These are phyloP conservation scores for Sinosuthora webbiana DNA, from an alignment of 2,113 vertebrate species.

Conservation along the genomic window DNA sequence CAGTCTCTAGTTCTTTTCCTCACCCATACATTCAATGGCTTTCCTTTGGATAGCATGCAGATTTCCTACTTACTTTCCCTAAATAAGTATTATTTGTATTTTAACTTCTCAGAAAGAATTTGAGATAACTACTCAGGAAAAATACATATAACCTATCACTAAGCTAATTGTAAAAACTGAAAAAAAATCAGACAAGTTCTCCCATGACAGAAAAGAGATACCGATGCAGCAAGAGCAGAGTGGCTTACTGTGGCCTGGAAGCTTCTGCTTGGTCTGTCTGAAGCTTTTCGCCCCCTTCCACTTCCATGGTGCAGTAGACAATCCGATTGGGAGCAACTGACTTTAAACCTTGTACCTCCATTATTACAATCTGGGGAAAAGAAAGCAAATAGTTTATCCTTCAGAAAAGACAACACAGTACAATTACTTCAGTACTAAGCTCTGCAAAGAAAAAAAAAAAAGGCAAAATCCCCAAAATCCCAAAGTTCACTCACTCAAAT, in stretches of 20 bases:
- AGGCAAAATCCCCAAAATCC: not conserved
- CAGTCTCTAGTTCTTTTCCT: not conserved
- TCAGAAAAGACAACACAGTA: not conserved
- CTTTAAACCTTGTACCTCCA: slow-evolving; percentile 93
- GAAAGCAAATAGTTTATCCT: not conserved
- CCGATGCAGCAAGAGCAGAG: not conserved
- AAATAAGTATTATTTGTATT: not conserved
- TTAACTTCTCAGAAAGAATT: not conserved
- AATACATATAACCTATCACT: not conserved
- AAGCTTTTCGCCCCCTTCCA: slow-evolving; percentile 95
- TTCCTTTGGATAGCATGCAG: not conserved
- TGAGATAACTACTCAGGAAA: not conserved
- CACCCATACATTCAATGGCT: not conserved
- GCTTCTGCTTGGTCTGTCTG: slow-evolving; percentile 98
- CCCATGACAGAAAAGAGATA: not conserved
- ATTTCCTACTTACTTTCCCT: not conserved
- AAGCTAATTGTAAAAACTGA: not conserved
- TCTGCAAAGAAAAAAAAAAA: fast-evolving
- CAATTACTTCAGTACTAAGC: not conserved
- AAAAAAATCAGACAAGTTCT: not conserved
- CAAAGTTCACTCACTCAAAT: not conserved
- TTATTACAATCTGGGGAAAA: slow-evolving; percentile 87
- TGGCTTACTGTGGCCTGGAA: slow-evolving; percentile 93
- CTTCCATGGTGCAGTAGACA: slow-evolving; percentile 99
- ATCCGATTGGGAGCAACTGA: slow-evolving; percentile 93